These are phyloP conservation scores for Scaptomyza parva DNA, from an alignment of 2,888 invertebrate species.

Conservation along the genomic window DNA sequence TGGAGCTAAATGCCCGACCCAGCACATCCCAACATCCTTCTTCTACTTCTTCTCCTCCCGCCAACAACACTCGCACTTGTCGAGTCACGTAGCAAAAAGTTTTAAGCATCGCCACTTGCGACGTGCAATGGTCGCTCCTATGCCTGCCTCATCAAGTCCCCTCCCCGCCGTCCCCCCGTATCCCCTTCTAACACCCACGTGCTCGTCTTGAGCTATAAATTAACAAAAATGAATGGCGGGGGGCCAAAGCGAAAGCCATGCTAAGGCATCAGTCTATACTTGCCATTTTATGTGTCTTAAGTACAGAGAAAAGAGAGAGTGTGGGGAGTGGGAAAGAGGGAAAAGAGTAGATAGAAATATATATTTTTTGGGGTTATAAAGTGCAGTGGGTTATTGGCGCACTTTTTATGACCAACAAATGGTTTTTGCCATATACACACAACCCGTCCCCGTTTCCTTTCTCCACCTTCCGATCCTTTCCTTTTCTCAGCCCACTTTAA, in stretches of 20 bases:
- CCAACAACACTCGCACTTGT: conserved; percentile 52
- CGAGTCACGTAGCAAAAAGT: conserved; percentile 80
- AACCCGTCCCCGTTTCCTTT: not conserved
- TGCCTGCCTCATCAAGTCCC: not conserved
- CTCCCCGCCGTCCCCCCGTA: not conserved
- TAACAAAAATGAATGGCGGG: conserved; percentile 75
- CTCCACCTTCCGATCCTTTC: no score
- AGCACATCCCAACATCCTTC: not conserved
- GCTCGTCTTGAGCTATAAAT: conserved; percentile 70
- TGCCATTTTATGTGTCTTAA: conserved; percentile 57
- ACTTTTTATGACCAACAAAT: conserved; percentile 67
- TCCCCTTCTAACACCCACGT: conserved; percentile 11
- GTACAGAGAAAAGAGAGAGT: conserved; percentile 10
- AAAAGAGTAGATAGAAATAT: conserved; percentile 18
- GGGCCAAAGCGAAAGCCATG: conserved; percentile 37
- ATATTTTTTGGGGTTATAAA: conserved; percentile 40
- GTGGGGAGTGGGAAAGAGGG: conserved; percentile 34
- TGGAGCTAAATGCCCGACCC: conserved; percentile 61
- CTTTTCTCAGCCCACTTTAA: conserved; percentile 3
- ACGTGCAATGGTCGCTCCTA: conserved; percentile 62
- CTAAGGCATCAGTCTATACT: conserved; percentile 29
- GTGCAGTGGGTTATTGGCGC: conserved; percentile 80
- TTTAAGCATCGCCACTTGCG: conserved; percentile 80
- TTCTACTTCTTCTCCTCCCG: not conserved
- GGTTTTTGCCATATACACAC: not conserved